A percentile compares a stretch with the other conserved stretches of the same genome.
Conservation (phyloP, 2,888 invertebrate genomes). For the Strigamia transsilvanica region DNA sequence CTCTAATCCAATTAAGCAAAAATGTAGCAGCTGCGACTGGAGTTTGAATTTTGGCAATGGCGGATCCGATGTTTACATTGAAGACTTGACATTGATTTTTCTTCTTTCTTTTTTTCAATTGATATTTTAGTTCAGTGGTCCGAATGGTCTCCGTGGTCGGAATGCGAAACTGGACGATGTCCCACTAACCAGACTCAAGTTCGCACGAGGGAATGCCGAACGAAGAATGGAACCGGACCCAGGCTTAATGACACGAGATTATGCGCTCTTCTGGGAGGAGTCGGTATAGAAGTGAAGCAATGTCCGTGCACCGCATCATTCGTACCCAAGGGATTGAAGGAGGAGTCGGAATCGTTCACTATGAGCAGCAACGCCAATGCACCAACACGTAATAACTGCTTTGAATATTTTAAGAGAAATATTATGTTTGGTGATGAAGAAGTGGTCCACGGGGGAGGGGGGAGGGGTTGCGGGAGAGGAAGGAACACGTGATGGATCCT, state of each 20-base stretch:
- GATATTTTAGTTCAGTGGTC: constrained; percentile 57
- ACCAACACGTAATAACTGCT: constrained; percentile 49
- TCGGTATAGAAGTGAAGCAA: constrained; percentile 58
- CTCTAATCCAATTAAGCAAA: constrained; percentile 45
- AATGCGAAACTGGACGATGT: constrained; percentile 57
- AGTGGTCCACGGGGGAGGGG: background rate
- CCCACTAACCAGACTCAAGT: constrained; percentile 57
- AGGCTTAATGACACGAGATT: constrained; percentile 57
- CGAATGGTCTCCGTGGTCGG: constrained; percentile 58
- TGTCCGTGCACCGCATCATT: constrained; percentile 56
- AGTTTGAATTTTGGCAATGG: constrained; percentile 10
- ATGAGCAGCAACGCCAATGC: constrained; percentile 50
- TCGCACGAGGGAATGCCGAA: constrained; percentile 58
- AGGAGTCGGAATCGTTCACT: constrained; percentile 28
- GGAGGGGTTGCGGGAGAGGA: background rate
- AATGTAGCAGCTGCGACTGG: constrained; percentile 31
- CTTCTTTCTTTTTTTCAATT: background rate
- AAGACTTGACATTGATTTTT: constrained; percentile 19
- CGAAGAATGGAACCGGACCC: constrained; percentile 58
- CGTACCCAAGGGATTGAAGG: constrained; percentile 9
- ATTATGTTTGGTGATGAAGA: background rate
- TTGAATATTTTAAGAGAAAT: constrained; percentile 28
- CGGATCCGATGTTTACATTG: constrained; percentile 6
- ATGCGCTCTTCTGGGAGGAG: constrained; percentile 58
- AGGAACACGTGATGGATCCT: constrained; percentile 39